phyloP scores from a whole-genome alignment of 2,888 invertebrate genomes.

The Drosophila heteroneura region DNA sequence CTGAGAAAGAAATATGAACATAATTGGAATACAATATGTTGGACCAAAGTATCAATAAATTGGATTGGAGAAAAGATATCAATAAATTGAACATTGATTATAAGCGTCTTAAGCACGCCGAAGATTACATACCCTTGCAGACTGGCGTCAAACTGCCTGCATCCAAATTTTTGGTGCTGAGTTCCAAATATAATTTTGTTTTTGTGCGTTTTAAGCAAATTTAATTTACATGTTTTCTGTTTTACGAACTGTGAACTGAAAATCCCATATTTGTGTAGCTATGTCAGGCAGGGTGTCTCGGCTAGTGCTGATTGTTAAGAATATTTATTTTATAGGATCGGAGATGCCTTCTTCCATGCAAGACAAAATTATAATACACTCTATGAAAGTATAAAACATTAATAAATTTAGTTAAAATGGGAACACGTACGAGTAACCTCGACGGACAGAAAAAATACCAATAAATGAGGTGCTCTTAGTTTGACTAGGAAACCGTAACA shows the following conservation, averaged over 20 bases:
- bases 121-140: not conserved
- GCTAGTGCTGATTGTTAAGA: not conserved
- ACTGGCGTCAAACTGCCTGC: not conserved
- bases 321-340: not conserved
- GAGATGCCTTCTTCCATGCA: not conserved
- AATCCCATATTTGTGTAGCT: not conserved
- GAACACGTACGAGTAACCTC: not conserved
- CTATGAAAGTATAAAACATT: not conserved
- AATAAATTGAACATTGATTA: not conserved
- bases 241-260: not conserved
- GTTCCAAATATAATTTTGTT: not conserved
- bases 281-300: not conserved
- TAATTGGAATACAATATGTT: not conserved
- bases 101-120: not conserved
- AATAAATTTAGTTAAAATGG: not conserved
- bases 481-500: not conserved
- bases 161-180: not conserved
- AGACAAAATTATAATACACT: not conserved
- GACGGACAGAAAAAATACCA: not conserved
- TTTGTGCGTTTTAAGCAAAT: not conserved
- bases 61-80: not conserved
- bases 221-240: not conserved
- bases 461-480: not conserved
- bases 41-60: slow-evolving; percentile 1
- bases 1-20: not conserved